These are phyloP conservation scores for Cheiracanthium punctorium DNA, from an alignment of 2,888 invertebrate genomes.

Conservation along the genomic window DNA sequence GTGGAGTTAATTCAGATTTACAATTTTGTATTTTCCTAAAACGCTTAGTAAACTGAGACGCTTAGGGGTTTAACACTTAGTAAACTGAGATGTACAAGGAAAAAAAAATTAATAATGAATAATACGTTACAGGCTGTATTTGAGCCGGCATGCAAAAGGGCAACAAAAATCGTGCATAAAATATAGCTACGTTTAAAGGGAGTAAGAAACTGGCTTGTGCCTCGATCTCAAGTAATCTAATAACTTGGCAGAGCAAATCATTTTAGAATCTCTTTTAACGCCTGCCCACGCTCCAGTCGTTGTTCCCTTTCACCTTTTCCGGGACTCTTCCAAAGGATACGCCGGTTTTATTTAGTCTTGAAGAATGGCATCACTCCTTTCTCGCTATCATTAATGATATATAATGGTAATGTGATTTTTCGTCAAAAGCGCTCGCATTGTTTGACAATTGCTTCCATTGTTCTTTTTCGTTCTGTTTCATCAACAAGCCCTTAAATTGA, in stretches of 20 bases:
- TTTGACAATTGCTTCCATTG: not conserved
- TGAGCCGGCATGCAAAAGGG: too few species aligned
- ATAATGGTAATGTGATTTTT: not conserved
- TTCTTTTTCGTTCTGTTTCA: not conserved
- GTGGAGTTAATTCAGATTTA: too few species aligned
- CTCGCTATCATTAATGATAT: not conserved
- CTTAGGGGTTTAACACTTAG: too few species aligned
- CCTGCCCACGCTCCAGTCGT: not conserved
- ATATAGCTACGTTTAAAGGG: too few species aligned
- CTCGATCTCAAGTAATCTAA: not conserved
- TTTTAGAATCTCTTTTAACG: not conserved
- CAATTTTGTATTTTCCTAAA: too few species aligned
- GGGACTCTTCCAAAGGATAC: not conserved
- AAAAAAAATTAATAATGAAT: too few species aligned
- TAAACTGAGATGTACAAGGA: too few species aligned
- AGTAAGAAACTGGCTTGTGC: not conserved
- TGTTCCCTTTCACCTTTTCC: not conserved
- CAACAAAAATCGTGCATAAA: too few species aligned
- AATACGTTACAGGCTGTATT: too few species aligned
- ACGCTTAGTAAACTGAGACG: too few species aligned
- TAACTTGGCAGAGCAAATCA: not conserved
- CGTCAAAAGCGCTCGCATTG: not conserved
- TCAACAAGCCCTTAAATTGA: too few species aligned
- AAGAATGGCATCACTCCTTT: constrained; percentile 4
- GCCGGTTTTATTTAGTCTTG: not conserved